Evolutionary conservation across 2,797 vertebrate genomes (phyloP).

Genomic region (Euthynnus affinis): DNA sequence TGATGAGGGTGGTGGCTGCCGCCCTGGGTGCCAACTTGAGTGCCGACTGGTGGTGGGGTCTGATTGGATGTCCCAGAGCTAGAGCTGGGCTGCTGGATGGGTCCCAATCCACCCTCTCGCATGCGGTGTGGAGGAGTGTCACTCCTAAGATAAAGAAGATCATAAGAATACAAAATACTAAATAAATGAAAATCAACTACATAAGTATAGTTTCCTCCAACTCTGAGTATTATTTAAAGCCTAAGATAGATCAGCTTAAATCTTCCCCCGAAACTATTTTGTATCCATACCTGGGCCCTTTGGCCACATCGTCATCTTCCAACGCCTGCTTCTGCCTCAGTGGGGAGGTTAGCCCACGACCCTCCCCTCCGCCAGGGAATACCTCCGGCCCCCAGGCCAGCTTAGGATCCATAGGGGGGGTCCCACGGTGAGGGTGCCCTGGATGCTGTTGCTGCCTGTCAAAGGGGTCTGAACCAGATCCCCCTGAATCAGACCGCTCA

Average conservation of each 20-base stretch:
- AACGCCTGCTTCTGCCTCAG: constrained; percentile 87
- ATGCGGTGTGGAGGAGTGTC: constrained; percentile 91
- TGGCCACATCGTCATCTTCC: constrained; percentile 90
- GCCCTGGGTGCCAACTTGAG: constrained; percentile 78
- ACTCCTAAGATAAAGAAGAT: constrained; percentile 82
- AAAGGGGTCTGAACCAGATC: constrained; percentile 92
- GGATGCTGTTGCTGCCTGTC: constrained; percentile 89
- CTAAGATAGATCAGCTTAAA: not conserved
- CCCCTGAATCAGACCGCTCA: constrained; percentile 94
- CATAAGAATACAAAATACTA: not conserved
- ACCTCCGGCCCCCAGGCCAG: constrained; percentile 92
- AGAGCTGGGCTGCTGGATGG: constrained; percentile 84
- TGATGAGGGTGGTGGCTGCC: constrained; percentile 82
- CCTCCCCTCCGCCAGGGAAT: constrained; percentile 86
- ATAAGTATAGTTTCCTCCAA: not conserved
- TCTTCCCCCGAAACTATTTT: not conserved
- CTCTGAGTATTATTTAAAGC: not conserved
- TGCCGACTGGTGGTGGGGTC: constrained; percentile 82
- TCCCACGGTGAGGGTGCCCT: constrained; percentile 88
- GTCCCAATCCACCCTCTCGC: constrained; percentile 83
- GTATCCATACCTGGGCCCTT: constrained; percentile 87
- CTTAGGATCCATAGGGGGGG: constrained; percentile 94
- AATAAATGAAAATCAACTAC: constrained; percentile 1
- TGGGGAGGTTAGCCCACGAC: constrained; percentile 87
- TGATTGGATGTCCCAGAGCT: constrained; percentile 83